Conservation (phyloP, 1,140 invertebrate species). For the Orchestia grillus region DNA sequence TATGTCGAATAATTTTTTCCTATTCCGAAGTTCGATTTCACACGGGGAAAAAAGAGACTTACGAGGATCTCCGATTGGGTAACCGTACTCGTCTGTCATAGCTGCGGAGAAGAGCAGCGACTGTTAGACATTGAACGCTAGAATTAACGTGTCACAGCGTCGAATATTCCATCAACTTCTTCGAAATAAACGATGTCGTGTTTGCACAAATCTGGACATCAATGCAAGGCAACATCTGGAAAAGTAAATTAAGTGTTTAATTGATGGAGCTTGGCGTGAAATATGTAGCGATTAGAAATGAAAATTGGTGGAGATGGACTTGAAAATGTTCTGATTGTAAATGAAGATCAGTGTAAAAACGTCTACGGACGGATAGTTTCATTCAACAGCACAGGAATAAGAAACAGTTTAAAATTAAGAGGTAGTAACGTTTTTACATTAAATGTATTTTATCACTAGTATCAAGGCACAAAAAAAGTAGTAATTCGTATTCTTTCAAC, state of each 20-base stretch:
- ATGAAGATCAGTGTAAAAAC: too few relatives aligned
- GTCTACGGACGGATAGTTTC: too few relatives aligned
- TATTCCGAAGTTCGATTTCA: not conserved
- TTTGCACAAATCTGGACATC: not conserved
- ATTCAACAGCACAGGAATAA: too few relatives aligned
- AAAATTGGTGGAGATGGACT: not conserved
- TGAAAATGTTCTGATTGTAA: too few relatives aligned
- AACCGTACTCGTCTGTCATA: constrained; percentile 23
- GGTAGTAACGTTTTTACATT: too few relatives aligned
- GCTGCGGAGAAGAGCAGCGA: not conserved
- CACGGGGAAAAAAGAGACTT: not conserved
- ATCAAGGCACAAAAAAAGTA: too few relatives aligned
- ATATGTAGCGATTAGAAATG: too few relatives aligned
- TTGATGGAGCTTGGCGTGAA: too few relatives aligned
- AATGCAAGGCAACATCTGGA: not conserved
- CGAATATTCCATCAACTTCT: not conserved
- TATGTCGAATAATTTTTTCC: not conserved
- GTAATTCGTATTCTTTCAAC: too few relatives aligned
- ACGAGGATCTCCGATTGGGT: constrained; percentile 23
- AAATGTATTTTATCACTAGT: too few relatives aligned
- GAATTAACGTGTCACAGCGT: not conserved
- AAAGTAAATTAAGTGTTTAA: not conserved
- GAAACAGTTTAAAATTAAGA: too few relatives aligned
- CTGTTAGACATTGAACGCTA: not conserved
- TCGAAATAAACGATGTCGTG: not conserved